Conservation (phyloP, 2,888 invertebrate genomes). For the Petrolisthes manimaculis region DNA sequence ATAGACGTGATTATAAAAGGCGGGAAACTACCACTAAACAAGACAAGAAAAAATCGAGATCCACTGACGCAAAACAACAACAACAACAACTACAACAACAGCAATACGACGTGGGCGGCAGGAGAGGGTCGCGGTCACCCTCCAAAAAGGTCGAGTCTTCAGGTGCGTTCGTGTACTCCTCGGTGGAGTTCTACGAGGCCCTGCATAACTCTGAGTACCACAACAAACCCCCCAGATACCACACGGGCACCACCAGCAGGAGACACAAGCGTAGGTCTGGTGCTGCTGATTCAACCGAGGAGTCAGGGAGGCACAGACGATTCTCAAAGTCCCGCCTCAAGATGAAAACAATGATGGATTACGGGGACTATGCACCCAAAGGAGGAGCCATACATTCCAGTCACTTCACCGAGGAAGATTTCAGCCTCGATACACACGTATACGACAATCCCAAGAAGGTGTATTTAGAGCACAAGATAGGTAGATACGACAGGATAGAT, state of each 20-base stretch:
- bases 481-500: not conserved
- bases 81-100: too few relatives aligned
- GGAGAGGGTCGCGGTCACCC: not conserved
- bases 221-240: too few relatives aligned
- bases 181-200: not conserved
- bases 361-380: not conserved
- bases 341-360: not conserved
- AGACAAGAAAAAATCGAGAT: not conserved
- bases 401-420: not conserved
- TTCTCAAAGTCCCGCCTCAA: not conserved
- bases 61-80: not conserved
- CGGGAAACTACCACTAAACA: too few relatives aligned
- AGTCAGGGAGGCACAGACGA: not conserved
- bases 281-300: not conserved
- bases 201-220: not conserved
- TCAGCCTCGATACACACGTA: not conserved
- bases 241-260: not conserved
- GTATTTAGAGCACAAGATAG: not conserved
- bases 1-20: too few relatives aligned
- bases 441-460: not conserved
- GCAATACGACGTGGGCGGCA: too few relatives aligned
- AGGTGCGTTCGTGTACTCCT: conserved; percentile 1
- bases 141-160: not conserved
- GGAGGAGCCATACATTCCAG: not conserved
- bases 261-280: not conserved